Evolutionary conservation across 1,140 invertebrate species (phyloP).

Genomic region (Anastrepha obliqua): DNA sequence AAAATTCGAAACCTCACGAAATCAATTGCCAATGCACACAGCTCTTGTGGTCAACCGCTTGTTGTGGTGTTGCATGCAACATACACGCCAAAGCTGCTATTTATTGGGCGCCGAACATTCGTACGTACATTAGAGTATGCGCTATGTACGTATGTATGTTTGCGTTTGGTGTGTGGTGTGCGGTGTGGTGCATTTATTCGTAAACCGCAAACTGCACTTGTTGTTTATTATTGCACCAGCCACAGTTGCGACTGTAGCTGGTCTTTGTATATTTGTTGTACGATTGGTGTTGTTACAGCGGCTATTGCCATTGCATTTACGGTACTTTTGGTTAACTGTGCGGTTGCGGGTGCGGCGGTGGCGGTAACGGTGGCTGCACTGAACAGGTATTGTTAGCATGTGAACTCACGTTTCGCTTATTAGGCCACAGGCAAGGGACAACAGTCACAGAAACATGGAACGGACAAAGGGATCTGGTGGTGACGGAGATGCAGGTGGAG

Average conservation of each 20-base stretch:
- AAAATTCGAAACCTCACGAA: constrained; percentile 23
- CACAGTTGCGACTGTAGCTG: neutral
- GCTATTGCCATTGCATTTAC: constrained; percentile 16
- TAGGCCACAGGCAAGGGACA: constrained; percentile 52
- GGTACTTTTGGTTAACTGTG: constrained; percentile 29
- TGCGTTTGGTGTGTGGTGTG: neutral
- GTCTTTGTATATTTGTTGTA: neutral
- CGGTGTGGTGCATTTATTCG: constrained; percentile 5
- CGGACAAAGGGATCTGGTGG: neutral
- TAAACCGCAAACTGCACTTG: constrained; percentile 44
- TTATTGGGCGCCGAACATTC: neutral
- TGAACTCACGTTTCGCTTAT: constrained; percentile 59
- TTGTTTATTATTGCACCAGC: constrained; percentile 47
- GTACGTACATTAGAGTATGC: neutral
- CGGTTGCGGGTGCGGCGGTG: neutral
- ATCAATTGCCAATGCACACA: constrained; percentile 44
- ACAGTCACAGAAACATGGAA: constrained; percentile 5
- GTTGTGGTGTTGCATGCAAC: constrained; percentile 28
- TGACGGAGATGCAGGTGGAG: neutral
- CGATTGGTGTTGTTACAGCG: neutral
- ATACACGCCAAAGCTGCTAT: neutral
- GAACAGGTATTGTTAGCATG: constrained; percentile 57
- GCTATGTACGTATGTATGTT: neutral
- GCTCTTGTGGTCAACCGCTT: constrained; percentile 33
- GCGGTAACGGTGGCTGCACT: neutral